Conservation (phyloP, 2,113 vertebrate genomes). For the Regulus satrapa region DNA sequence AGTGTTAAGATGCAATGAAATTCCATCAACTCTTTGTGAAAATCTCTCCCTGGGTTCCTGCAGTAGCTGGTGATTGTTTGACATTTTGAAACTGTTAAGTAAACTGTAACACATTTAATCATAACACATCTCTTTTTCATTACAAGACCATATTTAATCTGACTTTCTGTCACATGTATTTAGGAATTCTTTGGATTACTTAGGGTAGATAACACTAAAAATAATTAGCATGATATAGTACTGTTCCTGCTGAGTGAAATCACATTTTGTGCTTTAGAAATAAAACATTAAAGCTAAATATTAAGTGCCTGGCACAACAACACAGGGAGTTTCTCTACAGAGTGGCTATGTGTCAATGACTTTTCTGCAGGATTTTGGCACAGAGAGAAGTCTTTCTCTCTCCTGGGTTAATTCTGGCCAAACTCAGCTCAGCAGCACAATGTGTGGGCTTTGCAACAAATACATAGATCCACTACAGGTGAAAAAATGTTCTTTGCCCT, state of each 20-base stretch:
- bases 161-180: background rate
- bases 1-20: background rate
- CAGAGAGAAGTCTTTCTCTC: background rate
- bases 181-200: background rate
- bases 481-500: background rate
- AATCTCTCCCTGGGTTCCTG: background rate
- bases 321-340: background rate
- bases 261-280: background rate
- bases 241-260: background rate
- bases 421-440: background rate
- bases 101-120: background rate
- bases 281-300: background rate
- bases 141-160: background rate
- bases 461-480: background rate
- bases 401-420: background rate
- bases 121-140: background rate
- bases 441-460: background rate
- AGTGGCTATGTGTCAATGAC: background rate
- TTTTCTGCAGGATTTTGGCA: background rate
- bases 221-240: background rate
- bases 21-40: slow-evolving; percentile 17
- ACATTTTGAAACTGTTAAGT: background rate
- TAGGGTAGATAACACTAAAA: background rate
- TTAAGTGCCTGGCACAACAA: background rate
- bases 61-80: background rate